These are phyloP conservation scores for Epicampocera succincta DNA, from an alignment of 2,888 invertebrate genomes.

Conservation along the genomic window DNA sequence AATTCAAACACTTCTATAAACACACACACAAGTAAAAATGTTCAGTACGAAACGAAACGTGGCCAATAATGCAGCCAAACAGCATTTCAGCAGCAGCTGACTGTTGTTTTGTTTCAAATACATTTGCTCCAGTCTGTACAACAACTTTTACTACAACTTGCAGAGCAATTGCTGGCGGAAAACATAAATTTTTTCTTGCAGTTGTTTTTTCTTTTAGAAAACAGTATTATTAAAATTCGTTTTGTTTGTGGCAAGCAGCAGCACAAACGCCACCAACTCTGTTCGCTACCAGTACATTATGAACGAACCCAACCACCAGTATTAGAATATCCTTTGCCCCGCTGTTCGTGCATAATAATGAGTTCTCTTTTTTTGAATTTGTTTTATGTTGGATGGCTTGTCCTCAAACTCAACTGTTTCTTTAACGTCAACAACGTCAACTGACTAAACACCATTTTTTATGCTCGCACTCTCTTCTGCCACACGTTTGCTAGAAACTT, in stretches of 20 bases:
- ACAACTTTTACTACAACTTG: slow-evolving; percentile 10
- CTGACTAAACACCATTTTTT: slow-evolving; percentile 5
- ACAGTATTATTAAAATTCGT: slow-evolving; percentile 33
- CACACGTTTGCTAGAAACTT: neutral
- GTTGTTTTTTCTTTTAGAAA: neutral
- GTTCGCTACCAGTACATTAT: slow-evolving; percentile 6
- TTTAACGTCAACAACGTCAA: neutral
- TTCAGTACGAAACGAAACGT: neutral
- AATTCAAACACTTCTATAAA: neutral
- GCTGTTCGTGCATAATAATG: slow-evolving; percentile 46
- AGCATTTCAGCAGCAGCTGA: slow-evolving; percentile 21
- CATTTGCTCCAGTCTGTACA: slow-evolving; percentile 3
- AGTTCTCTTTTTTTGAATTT: slow-evolving; percentile 10
- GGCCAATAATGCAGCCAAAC: neutral
- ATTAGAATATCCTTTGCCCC: slow-evolving; percentile 5
- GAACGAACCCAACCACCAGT: slow-evolving; percentile 13
- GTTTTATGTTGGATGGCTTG: neutral
- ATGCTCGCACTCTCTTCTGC: neutral
- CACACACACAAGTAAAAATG: neutral
- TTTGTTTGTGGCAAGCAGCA: slow-evolving; percentile 7
- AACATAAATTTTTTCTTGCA: slow-evolving; percentile 35
- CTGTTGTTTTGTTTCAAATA: slow-evolving; percentile 12
- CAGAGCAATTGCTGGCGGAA: slow-evolving; percentile 50
- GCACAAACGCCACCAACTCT: slow-evolving; percentile 3
- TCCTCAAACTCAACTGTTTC: slow-evolving; percentile 5